These are phyloP conservation scores for Celastrina argiolus DNA, from an alignment of 2,888 invertebrate genomes.

Conservation along the genomic window DNA sequence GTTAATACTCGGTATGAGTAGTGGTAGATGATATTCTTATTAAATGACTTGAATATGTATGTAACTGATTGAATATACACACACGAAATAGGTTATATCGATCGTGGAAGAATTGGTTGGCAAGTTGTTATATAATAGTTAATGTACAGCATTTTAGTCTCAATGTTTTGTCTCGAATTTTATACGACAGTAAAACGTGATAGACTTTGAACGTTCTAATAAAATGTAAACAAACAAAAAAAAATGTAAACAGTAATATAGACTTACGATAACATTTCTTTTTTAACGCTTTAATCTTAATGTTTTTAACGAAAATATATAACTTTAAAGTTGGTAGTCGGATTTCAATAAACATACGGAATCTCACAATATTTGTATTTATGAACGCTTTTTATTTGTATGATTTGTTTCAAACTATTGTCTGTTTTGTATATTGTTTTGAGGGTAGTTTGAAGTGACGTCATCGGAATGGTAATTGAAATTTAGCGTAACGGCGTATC, in stretches of 20 bases:
- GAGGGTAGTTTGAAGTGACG: slow-evolving; percentile 21
- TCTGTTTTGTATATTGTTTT: slow-evolving; percentile 22
- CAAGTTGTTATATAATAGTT: not conserved
- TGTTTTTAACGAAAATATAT: slow-evolving; percentile 21
- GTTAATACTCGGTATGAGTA: not conserved
- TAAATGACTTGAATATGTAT: not conserved
- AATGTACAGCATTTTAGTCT: not conserved
- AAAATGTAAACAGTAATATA: slow-evolving; percentile 23
- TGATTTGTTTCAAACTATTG: slow-evolving; percentile 21
- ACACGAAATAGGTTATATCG: not conserved
- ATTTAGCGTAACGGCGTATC: slow-evolving; percentile 21
- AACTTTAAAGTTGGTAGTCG: slow-evolving; percentile 10
- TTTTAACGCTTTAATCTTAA: slow-evolving; percentile 25
- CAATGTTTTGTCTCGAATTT: slow-evolving; percentile 9
- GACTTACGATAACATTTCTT: slow-evolving; percentile 19
- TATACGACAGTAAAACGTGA: slow-evolving; percentile 10
- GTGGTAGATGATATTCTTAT: not conserved
- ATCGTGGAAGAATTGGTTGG: too few species aligned
- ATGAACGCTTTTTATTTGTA: slow-evolving; percentile 20
- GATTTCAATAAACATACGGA: slow-evolving; percentile 24
- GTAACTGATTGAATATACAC: not conserved
- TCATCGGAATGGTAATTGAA: slow-evolving; percentile 19
- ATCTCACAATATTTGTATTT: slow-evolving; percentile 25
- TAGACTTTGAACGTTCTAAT: slow-evolving; percentile 17
- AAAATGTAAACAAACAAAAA: slow-evolving; percentile 4